A percentile compares a stretch with the other conserved stretches of the same genome.
phyloP scores from a whole-genome alignment of 2,888 invertebrate genomes.

The Sinodicranocentrus sp. region DNA sequence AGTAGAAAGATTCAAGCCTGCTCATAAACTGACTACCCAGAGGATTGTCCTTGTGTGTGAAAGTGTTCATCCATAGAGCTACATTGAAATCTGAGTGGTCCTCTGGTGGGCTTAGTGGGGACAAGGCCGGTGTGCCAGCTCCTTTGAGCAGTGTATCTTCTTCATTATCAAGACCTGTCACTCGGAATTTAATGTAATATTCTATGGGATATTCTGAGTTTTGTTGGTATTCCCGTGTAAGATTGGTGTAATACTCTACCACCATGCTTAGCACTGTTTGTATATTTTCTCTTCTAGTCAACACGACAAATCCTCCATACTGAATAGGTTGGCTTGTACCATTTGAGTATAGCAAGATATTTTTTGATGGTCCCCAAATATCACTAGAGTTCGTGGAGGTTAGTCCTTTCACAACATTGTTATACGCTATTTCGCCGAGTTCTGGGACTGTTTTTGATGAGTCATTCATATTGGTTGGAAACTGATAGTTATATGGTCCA shows the following conservation, averaged over 20 bases:
- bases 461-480: slow-evolving; percentile 37
- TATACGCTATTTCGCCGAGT: slow-evolving; percentile 42
- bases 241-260: slow-evolving; percentile 25
- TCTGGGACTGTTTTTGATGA: slow-evolving; percentile 41
- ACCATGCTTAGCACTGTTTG: slow-evolving; percentile 44
- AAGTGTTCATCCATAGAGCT: slow-evolving; percentile 59
- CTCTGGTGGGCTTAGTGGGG: slow-evolving; percentile 18
- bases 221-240: slow-evolving; percentile 30
- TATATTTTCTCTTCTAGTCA: slow-evolving; percentile 33
- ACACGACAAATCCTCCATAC: slow-evolving; percentile 45
- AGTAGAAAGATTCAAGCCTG: slow-evolving; percentile 42
- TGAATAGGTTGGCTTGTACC: slow-evolving; percentile 47
- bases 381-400: slow-evolving; percentile 30
- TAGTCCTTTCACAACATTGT: slow-evolving; percentile 42
- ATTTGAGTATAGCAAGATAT: slow-evolving; percentile 53
- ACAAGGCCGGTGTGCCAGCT: slow-evolving; percentile 4
- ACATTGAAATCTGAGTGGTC: slow-evolving; percentile 51
- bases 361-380: slow-evolving; percentile 69
- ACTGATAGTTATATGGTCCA: slow-evolving; percentile 62
- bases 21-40: slow-evolving; percentile 47
- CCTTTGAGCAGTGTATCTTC: slow-evolving; percentile 33
- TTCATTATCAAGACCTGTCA: slow-evolving; percentile 48
- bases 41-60: slow-evolving; percentile 29
- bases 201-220: slow-evolving; percentile 54
- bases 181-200: slow-evolving; percentile 50